These are phyloP conservation scores for Creontiades dilutus DNA, from an alignment of 2,888 invertebrate genomes.

Conservation along the genomic window DNA sequence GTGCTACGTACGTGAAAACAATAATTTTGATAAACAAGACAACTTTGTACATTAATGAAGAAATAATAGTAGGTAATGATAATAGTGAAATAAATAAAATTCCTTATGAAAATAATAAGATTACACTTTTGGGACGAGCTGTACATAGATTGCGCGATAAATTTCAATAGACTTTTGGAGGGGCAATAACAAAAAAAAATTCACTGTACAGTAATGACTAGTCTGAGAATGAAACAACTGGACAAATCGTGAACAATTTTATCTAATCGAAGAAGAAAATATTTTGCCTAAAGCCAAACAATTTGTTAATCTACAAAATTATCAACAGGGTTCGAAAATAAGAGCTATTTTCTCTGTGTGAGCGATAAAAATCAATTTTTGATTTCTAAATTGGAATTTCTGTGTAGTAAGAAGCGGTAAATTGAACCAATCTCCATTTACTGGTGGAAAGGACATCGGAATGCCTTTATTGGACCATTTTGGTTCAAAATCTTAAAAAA, in stretches of 20 bases:
- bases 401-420: no score
- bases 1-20: neutral
- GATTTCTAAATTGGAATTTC: no score
- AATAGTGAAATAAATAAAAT: neutral
- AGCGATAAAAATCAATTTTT: no score
- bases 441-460: no score
- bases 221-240: conserved; percentile 24
- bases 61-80: neutral
- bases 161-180: conserved; percentile 47
- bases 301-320: no score
- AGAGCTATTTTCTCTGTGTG: no score
- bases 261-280: neutral
- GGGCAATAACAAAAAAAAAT: conserved; percentile 11
- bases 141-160: neutral
- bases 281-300: no score
- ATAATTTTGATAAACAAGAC: no score
- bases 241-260: conserved; percentile 13
- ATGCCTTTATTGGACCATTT: no score
- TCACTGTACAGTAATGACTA: conserved; percentile 59
- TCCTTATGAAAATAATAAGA: neutral
- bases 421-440: no score
- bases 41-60: neutral
- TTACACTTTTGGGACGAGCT: neutral
- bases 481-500: no score
- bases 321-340: no score